Conservation (phyloP, 1,140 invertebrate genomes). For the Gonioctena quinquepunctata region DNA sequence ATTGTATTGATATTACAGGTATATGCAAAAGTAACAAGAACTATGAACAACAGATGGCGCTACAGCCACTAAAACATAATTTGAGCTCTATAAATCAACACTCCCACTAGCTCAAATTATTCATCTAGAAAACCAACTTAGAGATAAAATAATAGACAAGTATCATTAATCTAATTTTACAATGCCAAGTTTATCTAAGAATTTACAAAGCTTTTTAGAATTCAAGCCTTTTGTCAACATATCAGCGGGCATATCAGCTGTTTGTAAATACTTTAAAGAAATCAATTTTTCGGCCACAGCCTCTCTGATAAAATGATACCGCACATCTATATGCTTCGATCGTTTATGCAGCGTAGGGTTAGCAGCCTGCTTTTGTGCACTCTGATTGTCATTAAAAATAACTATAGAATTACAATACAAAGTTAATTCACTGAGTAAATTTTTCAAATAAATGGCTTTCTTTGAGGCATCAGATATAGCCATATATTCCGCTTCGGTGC, state of each 20-base stretch:
- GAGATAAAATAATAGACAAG: too few relatives aligned
- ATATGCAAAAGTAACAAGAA: too few relatives aligned
- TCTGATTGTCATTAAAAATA: slow-evolving; percentile 51
- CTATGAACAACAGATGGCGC: too few relatives aligned
- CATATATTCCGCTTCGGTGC: slow-evolving; percentile 52
- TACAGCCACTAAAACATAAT: too few relatives aligned
- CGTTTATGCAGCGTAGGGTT: slow-evolving; percentile 45
- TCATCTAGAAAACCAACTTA: too few relatives aligned
- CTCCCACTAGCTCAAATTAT: too few relatives aligned
- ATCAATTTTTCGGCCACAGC: neutral
- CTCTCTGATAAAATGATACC: slow-evolving; percentile 49
- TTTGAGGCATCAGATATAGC: slow-evolving; percentile 39
- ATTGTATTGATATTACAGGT: too few relatives aligned
- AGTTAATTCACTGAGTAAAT: slow-evolving; percentile 16
- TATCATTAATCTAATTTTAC: too few relatives aligned
- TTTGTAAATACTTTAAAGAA: neutral
- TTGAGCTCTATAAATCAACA: too few relatives aligned
- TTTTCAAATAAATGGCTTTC: slow-evolving; percentile 37
- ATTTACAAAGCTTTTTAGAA: neutral
- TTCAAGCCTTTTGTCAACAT: neutral
- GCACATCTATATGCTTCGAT: slow-evolving; percentile 50
- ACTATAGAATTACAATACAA: neutral
- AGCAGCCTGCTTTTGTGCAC: slow-evolving; percentile 47
- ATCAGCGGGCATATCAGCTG: neutral
- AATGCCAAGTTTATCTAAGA: neutral